Conservation (phyloP, 2,113 vertebrate genomes). For the Papio anubis region DNA sequence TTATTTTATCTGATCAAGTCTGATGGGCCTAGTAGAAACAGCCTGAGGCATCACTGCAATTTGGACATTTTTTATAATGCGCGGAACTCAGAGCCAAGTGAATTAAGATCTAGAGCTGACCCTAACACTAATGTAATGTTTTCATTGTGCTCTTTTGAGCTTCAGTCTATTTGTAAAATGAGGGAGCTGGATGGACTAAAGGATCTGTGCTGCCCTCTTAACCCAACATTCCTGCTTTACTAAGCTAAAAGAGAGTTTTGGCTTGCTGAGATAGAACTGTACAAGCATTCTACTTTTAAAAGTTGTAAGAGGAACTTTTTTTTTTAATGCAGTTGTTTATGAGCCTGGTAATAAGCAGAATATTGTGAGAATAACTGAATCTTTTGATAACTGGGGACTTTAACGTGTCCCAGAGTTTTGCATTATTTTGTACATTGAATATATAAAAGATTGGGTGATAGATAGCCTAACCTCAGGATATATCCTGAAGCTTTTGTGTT, state of each 20-base stretch:
- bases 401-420: background rate
- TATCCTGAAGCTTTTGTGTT: background rate
- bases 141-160: background rate
- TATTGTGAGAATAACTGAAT: background rate
- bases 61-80: background rate
- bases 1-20: background rate
- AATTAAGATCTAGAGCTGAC: background rate
- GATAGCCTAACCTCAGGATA: background rate
- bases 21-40: background rate
- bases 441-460: background rate
- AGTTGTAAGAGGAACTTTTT: background rate
- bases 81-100: background rate
- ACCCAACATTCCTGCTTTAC: background rate
- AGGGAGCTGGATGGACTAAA: background rate
- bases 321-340: background rate
- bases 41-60: background rate
- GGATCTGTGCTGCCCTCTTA: background rate
- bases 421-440: background rate
- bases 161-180: background rate
- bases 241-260: background rate
- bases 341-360: background rate
- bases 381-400: background rate
- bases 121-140: background rate
- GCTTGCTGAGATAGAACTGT: background rate
- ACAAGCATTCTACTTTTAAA: background rate